These are phyloP conservation scores for Haliclona indistincta DNA, from an alignment of 37 sponge, comb jelly and placozoan species.

Conservation along the genomic window DNA sequence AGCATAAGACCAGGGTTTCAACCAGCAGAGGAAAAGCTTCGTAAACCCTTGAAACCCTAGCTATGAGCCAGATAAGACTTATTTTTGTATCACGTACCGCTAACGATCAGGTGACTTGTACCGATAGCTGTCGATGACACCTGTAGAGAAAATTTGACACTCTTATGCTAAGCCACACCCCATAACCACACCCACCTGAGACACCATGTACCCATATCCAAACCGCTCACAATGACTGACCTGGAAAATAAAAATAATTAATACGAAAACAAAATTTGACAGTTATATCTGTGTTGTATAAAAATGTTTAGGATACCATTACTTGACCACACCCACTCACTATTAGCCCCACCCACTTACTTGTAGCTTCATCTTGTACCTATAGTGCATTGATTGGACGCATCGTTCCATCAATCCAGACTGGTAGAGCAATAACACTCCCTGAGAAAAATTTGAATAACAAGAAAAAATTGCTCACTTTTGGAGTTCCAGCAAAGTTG, in stretches of 20 bases:
- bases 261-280: no score
- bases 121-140: slow-evolving; percentile 83
- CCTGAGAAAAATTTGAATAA: slow-evolving; percentile 34
- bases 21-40: no score
- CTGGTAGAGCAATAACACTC: slow-evolving; percentile 68
- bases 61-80: no score
- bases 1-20: no score
- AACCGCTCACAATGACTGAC: slow-evolving; percentile 87
- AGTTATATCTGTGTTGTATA: no score
- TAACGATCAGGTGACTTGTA: slow-evolving; percentile 52
- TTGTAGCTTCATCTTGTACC: slow-evolving; percentile 79
- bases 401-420: slow-evolving; percentile 63
- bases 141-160: no score
- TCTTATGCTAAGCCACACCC: no score
- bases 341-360: slow-evolving; percentile 18
- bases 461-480: slow-evolving; percentile 28
- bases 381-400: slow-evolving; percentile 63
- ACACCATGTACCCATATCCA: slow-evolving; percentile 86
- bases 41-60: no score
- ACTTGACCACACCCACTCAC: not conserved
- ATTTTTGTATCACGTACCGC: slow-evolving; percentile 49
- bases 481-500: slow-evolving; percentile 88
- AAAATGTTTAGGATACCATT: no score
- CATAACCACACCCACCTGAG: no score
- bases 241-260: slow-evolving; percentile 41